Evolutionary conservation across 2,797 vertebrate genomes (phyloP).

Genomic region (Argya squamiceps): DNA sequence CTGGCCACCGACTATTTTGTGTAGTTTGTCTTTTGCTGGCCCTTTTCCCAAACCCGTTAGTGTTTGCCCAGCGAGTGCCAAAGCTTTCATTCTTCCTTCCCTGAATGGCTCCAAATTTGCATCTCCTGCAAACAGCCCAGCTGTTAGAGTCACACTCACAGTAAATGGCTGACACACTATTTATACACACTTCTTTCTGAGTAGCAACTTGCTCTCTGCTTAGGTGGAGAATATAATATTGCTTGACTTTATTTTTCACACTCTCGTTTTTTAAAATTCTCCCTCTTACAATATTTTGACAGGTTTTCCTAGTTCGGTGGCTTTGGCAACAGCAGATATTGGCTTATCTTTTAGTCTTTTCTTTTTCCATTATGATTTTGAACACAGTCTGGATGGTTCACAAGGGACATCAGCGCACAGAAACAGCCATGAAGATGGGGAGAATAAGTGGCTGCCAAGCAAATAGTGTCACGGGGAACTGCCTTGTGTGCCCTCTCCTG

Average conservation of each 20-base stretch:
- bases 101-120: slow-evolving; percentile 73
- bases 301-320: background rate
- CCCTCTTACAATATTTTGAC: slow-evolving; percentile 49
- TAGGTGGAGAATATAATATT: slow-evolving; percentile 18
- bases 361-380: background rate
- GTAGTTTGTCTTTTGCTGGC: slow-evolving; percentile 70
- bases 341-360: slow-evolving; percentile 25
- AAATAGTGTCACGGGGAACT: background rate
- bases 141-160: slow-evolving; percentile 68
- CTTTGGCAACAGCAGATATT: background rate
- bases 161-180: slow-evolving; percentile 72
- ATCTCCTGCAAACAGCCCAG: slow-evolving; percentile 75
- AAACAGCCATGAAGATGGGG: background rate
- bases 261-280: background rate
- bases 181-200: slow-evolving; percentile 60
- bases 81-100: slow-evolving; percentile 69
- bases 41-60: slow-evolving; percentile 62
- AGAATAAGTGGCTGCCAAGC: background rate
- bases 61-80: slow-evolving; percentile 67
- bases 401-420: background rate
- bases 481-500: slow-evolving; percentile 61
- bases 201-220: slow-evolving; percentile 46
- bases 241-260: slow-evolving; percentile 39
- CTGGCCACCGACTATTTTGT: slow-evolving; percentile 61
- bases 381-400: background rate